Conservation (phyloP, 2,113 vertebrate genomes). For the Formicarius rufipectus region DNA sequence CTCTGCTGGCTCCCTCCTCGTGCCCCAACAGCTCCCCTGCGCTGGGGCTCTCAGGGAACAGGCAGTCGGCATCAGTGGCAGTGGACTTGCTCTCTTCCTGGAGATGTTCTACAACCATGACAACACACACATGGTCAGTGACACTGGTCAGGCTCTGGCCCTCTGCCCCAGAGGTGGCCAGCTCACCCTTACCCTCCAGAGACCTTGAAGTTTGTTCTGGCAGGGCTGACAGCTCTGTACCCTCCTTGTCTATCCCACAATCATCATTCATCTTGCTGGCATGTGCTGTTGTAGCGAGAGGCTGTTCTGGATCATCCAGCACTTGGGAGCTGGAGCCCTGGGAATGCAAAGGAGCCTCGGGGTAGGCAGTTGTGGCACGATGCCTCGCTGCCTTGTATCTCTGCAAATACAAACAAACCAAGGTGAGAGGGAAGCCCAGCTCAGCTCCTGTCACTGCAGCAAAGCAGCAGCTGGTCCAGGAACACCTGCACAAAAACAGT, state of each 20-base stretch:
- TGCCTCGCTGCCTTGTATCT: constrained; percentile 74
- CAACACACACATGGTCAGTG: constrained; percentile 5
- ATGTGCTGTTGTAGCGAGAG: neutral
- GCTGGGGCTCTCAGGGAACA: neutral
- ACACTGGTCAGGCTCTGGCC: neutral
- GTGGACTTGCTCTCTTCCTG: neutral
- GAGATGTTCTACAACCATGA: constrained; percentile 8
- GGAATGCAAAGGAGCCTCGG: constrained; percentile 46
- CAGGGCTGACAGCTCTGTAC: neutral
- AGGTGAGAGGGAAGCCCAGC: neutral
- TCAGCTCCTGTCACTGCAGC: neutral
- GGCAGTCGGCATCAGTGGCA: neutral
- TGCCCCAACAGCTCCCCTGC: neutral
- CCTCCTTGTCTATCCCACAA: neutral
- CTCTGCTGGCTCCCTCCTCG: neutral
- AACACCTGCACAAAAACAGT: constrained; percentile 45
- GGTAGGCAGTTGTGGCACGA: constrained; percentile 38
- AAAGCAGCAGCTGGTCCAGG: constrained; percentile 50
- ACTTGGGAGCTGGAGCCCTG: constrained; percentile 60
- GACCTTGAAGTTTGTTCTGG: constrained; percentile 2
- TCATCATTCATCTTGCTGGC: neutral
- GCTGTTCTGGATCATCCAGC: constrained; percentile 29
- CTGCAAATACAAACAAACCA: constrained; percentile 63
- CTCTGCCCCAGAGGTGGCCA: neutral
- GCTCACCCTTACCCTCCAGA: constrained; percentile 50